Base-by-base conservation (phyloP, 2,888 invertebrate genomes). In the Ophion obscuratus region DNA sequence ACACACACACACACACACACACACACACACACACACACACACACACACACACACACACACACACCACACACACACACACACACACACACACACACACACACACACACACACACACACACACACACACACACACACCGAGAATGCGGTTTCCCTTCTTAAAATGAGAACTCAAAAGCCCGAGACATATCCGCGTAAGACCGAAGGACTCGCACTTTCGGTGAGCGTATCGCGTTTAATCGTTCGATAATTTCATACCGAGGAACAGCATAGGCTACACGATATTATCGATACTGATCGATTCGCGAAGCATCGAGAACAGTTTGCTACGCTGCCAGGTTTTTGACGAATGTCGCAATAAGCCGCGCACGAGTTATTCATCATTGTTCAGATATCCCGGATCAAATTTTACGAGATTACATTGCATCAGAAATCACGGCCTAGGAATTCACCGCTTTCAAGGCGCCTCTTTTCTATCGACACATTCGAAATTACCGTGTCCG, bases 371-470 rank as follows among this genome's bases (percentile, higher is more conserved):
- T 44, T 40, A n/a, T 66, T 40, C 53, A 61, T 59, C 17, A 53
- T 81, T 47, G 59, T 59, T 83, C 57, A n/a, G 62, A 67, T 77
- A 24, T 57, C 53, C 62, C 36, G 68, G 24, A 68, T 17, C 53
- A 10, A 36, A 73, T 53, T 47, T 14, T 64, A 47, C 31, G 67
- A 73, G 73, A 71, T 68, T 68, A 53, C 59, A 61, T 53, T 31
- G 57, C 47, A 57, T 66, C 20, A 47, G 27, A 68, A 44, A n/a
- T 17, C 77, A 73, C 36, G 2, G 27, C 68, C 70, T 27, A 47
- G 20, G 57, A 73, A 77, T 68, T 77, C 78, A 78, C 75, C 67
- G 81, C 78, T 81, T 78, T 81, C 85, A 81, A 85, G 85, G 83
- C 81, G 81, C 80, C 70, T 59, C 75, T 74, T 53, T 53, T 70